Evolutionary conservation across 1,140 invertebrate genomes (phyloP), one percentile per base, ranked within the genome.

Genomic region (Apis laboriosa): DNA sequence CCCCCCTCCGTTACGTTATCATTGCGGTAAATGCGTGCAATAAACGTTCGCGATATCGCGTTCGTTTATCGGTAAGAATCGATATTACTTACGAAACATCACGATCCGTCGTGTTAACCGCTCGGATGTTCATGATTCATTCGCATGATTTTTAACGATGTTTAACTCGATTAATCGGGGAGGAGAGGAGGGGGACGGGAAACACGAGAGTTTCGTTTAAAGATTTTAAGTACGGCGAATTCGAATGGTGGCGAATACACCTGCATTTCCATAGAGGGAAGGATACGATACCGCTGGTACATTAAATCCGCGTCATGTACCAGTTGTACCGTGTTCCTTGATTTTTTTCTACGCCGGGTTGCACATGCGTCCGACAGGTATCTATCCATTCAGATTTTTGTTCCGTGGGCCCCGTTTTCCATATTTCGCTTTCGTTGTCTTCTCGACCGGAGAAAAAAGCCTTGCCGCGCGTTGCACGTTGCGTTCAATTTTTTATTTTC

Each of bases 371-470:
- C 66, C 34, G 73, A 76, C 80, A 81, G 80, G 80, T 81, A 81
- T 81, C 80, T 81, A 75, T 75, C 80, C 53, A 76, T 81, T 76
- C 80, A 15, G 49, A 15, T 75, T 81, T 81, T 80, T 75, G 71
- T 80, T 73, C 73, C 61, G 53, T n/a, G 56, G 5, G 34, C 66
- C 71, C 71, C 58, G 71, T 74, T 66, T 80, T 80, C 71, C 79
- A 80, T 80, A 75, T 66, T 80, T 80, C 60, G 79, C 79, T 80
- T 75, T 66, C 79, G 79, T 80, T 80, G 79, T 74, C 79, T 80
- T 80, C 71, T 75, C 61, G 79, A 74, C 71, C 73, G 73, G 64
- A 76, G 80, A 66, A 81, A 81, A 76, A 81, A 81, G 80, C 73
- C 80, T 81, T 81, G 79, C 61, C 79, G 53, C 78, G 34, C 61